These are phyloP conservation scores for Phortica okadai DNA, from an alignment of 2,888 invertebrate genomes.

Conservation along the genomic window DNA sequence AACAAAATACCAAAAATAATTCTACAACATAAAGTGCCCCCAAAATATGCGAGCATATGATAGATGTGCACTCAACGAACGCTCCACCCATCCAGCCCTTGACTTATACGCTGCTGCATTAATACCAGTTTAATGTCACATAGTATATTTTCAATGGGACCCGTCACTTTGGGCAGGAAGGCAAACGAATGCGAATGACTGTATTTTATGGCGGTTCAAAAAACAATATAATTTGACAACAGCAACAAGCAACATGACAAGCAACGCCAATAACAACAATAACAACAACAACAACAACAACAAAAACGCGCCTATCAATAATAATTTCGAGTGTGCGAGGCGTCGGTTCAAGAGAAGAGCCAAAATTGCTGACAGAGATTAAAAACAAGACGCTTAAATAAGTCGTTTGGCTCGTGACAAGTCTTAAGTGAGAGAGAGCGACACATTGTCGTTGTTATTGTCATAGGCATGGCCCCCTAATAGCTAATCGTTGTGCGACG, in stretches of 20 bases:
- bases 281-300: not conserved
- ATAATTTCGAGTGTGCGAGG: not conserved
- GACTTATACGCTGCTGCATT: not conserved
- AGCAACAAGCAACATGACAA: not conserved
- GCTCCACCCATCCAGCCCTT: not conserved
- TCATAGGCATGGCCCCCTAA: not conserved
- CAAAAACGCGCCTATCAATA: constrained; percentile 10
- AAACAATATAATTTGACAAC: not conserved
- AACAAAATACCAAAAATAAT: not conserved
- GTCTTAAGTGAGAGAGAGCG: constrained; percentile 62
- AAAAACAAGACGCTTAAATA: constrained; percentile 67
- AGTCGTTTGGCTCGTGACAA: constrained; percentile 72
- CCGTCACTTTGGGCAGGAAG: too few relatives aligned
- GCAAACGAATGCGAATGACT: too few relatives aligned
- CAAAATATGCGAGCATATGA: not conserved
- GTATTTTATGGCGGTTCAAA: not conserved
- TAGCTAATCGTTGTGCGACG: not conserved
- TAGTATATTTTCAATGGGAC: too few relatives aligned
- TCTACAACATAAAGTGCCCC: not conserved
- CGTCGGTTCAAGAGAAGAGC: not conserved
- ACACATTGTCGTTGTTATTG: too few relatives aligned
- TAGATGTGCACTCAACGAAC: not conserved
- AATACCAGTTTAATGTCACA: not conserved
- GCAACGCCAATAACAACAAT: not conserved
- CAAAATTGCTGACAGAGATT: constrained; percentile 50